A percentile compares a stretch with the other conserved stretches of the same genome.
Conservation (phyloP, 2,888 invertebrate genomes). For the Uropetala carovei region DNA sequence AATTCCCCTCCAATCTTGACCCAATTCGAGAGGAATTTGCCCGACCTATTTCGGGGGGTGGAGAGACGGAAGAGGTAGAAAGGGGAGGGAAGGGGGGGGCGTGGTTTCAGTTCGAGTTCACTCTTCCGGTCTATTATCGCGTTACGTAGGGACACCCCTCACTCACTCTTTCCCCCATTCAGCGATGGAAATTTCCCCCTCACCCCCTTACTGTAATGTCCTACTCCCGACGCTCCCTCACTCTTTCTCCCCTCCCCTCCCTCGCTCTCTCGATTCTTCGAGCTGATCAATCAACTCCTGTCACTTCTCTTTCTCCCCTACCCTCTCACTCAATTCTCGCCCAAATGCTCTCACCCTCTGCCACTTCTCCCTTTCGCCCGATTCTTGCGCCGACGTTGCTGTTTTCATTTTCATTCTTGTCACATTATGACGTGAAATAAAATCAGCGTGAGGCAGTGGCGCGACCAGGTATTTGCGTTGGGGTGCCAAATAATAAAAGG, state of each 20-base stretch:
- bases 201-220: background rate
- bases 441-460: too few species aligned
- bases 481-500: too few species aligned
- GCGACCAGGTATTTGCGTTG: too few species aligned
- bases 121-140: slow-evolving; percentile 52
- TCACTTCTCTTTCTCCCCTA: background rate
- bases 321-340: too few species aligned
- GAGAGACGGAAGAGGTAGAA: background rate
- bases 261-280: background rate
- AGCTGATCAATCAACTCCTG: slow-evolving; percentile 55
- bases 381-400: too few species aligned
- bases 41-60: background rate
- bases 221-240: background rate
- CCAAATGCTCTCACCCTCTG: too few species aligned
- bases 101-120: background rate
- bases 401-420: too few species aligned
- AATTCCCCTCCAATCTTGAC: background rate
- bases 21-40: background rate
- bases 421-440: too few species aligned
- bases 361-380: too few species aligned
- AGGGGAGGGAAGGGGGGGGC: background rate
- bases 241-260: background rate
- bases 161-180: background rate
- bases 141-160: background rate
- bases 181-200: background rate